Base-by-base conservation (phyloP, 2,113 vertebrate genomes). In the Lethenteron reissneri region DNA sequence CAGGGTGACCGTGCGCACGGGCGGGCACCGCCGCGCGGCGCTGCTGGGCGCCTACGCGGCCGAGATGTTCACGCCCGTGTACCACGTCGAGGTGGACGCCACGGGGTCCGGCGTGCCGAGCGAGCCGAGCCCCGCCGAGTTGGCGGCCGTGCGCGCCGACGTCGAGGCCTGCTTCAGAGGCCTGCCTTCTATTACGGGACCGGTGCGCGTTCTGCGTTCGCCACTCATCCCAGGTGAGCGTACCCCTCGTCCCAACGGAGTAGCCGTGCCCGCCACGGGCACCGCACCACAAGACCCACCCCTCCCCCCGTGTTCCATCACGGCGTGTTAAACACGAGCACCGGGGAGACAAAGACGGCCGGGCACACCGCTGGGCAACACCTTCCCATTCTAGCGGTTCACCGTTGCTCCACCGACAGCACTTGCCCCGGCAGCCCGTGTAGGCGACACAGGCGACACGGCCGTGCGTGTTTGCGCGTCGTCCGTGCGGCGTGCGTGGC, bases 151-250 rank as follows among this genome's bases (percentile, higher is more conserved):
- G 70, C 75, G 0, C 57, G 79, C 70, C 10, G 84, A 88, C 60
- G 83, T 91, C 76, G 74, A 76, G 58, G 59, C 3, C 2, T 84
- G 86, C 70, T 73, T 95, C 72, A 82, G 82, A 81, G 80, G 76
- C 74, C 78, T 95, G 11, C 89, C 89, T 0, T 75, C 80, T 5
- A 74, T 88, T 70, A 82, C 76, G 58, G 90, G 88, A 41, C 76
- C 83, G 1, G 70, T 95, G 69, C 76, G 72, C 2, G 77, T 87
- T 62, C 83, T 90, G 56, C 82, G 70, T 71, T 89, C 92, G 57
- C 74, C 81, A 9, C 74, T 87, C 56, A 87, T 97, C 56, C 84
- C 92, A 86, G 92, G 92, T 96, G 82, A 14, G 11, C 4, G 25
- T 41, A 21, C 25, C 25, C 25, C 25, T 41, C 25, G 25, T 41